Evolutionary conservation across 2,797 vertebrate genomes (phyloP).

Genomic region (Microchirus variegatus): DNA sequence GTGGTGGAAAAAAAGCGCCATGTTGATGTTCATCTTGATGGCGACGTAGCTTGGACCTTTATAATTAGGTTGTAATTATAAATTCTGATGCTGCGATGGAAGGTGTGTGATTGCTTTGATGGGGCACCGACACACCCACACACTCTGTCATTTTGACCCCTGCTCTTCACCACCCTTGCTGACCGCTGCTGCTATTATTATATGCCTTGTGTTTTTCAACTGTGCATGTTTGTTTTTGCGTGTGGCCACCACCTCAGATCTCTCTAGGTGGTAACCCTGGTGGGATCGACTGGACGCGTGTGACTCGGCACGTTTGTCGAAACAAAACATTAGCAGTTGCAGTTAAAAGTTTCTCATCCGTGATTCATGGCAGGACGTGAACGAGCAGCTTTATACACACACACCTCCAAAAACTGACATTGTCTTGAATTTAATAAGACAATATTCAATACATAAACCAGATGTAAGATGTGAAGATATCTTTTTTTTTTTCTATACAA

Average conservation of each 20-base stretch:
- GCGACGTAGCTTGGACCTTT: constrained; percentile 18
- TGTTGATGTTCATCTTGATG: constrained; percentile 12
- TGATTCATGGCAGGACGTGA: constrained; percentile 49
- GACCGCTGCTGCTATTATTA: constrained; percentile 53
- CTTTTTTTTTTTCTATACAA: constrained; percentile 28
- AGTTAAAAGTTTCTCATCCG: constrained; percentile 42
- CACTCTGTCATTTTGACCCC: constrained; percentile 73
- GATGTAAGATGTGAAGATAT: constrained; percentile 36
- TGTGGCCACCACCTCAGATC: constrained; percentile 75
- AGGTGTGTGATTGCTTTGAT: constrained; percentile 64
- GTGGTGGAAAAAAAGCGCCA: neutral
- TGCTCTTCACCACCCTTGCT: constrained; percentile 48
- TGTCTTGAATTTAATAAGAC: constrained; percentile 36
- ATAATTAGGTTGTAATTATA: constrained; percentile 57
- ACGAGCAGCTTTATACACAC: constrained; percentile 12
- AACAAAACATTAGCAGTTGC: constrained; percentile 53
- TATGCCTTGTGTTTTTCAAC: constrained; percentile 33
- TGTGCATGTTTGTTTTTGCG: constrained; percentile 60
- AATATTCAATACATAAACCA: constrained; percentile 35
- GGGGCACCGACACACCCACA: constrained; percentile 55
- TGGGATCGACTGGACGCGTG: constrained; percentile 41
- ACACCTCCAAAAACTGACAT: constrained; percentile 30
- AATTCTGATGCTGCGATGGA: constrained; percentile 43
- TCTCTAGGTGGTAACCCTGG: constrained; percentile 68
- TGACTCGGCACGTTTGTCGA: constrained; percentile 17